Percentiles rank a stretch among this genome's conserved stretches.
Evolutionary conservation across 37 sponge, comb jelly and placozoan genomes (phyloP).

Genomic region (Spongilla lacustris): DNA sequence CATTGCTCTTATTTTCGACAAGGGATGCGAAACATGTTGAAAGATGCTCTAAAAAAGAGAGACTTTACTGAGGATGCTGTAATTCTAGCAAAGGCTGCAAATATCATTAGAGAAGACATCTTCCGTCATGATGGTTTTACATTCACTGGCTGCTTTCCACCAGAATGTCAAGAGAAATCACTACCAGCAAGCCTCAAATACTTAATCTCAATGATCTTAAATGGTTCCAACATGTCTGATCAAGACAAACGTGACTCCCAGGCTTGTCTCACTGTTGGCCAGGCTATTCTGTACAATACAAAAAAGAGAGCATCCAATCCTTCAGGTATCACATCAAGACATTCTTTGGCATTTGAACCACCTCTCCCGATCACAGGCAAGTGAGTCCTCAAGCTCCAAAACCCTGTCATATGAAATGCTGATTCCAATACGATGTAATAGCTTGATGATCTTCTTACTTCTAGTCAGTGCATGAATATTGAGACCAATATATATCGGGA

Average conservation of each 20-base stretch:
- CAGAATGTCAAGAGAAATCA: conserved; percentile 27
- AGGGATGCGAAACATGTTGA: conserved; percentile 26
- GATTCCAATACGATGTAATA: conserved; percentile 45
- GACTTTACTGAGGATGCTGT: conserved; percentile 33
- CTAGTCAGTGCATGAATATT: conserved; percentile 41
- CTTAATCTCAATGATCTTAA: conserved; percentile 8
- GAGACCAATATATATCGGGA: conserved; percentile 27
- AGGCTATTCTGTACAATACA: conserved; percentile 23
- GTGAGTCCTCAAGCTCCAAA: conserved; percentile 48
- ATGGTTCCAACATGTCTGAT: conserved; percentile 30
- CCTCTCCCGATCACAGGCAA: conserved; percentile 28
- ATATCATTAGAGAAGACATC: conserved; percentile 18
- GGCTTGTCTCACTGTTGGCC: conserved; percentile 32
- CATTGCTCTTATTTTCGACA: not conserved
- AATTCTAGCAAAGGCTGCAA: conserved; percentile 35
- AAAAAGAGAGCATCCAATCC: not conserved
- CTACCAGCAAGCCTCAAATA: conserved; percentile 29
- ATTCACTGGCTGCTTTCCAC: conserved; percentile 15
- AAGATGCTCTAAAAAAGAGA: conserved; percentile 25
- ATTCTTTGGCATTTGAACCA: conserved; percentile 44
- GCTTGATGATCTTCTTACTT: conserved; percentile 48
- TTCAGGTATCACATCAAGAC: conserved; percentile 23
- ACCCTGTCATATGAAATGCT: conserved; percentile 64
- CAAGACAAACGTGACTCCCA: conserved; percentile 43
- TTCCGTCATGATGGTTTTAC: conserved; percentile 16